Percentiles rank a stretch among this genome's conserved stretches.
Evolutionary conservation across 2,888 invertebrate species (phyloP).

Genomic region (Andrena fulva): DNA sequence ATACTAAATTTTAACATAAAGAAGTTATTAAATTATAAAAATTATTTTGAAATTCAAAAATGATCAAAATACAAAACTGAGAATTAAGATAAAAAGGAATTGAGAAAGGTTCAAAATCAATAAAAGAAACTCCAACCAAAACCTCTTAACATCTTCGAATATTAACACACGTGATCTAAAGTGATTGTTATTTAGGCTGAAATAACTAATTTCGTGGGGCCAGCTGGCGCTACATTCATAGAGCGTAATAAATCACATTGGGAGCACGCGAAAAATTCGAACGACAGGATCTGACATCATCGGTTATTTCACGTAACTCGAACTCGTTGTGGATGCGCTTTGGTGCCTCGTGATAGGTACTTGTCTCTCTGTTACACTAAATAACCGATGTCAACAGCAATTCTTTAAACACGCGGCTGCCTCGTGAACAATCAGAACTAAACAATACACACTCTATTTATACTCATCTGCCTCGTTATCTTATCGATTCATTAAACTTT

Average conservation of each 20-base stretch:
- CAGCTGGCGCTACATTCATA: background rate
- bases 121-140: too few species aligned
- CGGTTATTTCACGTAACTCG: constrained; percentile 4
- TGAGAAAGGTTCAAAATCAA: too few species aligned
- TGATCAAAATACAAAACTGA: too few species aligned
- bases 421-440: constrained; percentile 50
- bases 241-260: background rate
- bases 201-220: background rate
- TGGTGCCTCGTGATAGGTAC: constrained; percentile 38
- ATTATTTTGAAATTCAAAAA: too few species aligned
- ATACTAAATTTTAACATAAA: too few species aligned
- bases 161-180: background rate
- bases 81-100: too few species aligned
- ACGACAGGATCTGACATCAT: constrained; percentile 3
- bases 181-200: background rate
- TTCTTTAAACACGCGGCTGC: constrained; percentile 46
- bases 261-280: background rate
- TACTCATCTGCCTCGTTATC: background rate
- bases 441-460: constrained; percentile 19
- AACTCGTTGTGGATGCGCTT: constrained; percentile 22
- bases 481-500: constrained; percentile 30
- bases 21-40: too few species aligned
- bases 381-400: constrained; percentile 52
- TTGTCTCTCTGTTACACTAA: constrained; percentile 39
- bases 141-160: too few species aligned